Percentiles rank a stretch among this genome's conserved stretches.
phyloP scores from a whole-genome alignment of 2,113 vertebrate genomes.

The Oreochromis tanganicae region DNA sequence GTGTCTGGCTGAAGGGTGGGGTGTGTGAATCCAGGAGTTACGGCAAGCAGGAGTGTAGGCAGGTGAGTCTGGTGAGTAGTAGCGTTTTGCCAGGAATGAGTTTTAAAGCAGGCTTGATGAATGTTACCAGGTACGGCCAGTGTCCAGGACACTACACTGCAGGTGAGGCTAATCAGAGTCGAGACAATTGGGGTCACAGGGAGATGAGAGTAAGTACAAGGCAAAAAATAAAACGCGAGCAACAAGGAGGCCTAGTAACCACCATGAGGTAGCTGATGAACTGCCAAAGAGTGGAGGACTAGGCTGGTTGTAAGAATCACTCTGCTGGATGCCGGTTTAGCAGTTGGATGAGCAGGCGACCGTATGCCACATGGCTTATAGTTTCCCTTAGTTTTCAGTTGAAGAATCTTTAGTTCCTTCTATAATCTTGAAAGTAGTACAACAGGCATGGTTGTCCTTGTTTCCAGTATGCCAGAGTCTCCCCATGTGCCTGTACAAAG shows the following conservation, averaged over 20 bases:
- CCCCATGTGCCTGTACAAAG: background rate
- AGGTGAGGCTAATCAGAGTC: background rate
- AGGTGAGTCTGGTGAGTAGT: too few species aligned
- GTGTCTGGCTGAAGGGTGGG: background rate
- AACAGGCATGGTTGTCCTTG: background rate
- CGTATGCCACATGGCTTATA: background rate
- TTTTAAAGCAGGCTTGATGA: too few species aligned
- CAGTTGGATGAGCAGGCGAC: background rate
- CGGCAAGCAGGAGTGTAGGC: too few species aligned
- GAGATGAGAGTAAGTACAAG: background rate
- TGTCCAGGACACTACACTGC: too few species aligned
- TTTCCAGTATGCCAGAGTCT: background rate
- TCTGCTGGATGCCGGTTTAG: background rate
- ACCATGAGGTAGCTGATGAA: background rate
- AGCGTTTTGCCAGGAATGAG: too few species aligned
- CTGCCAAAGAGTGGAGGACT: background rate
- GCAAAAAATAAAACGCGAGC: background rate
- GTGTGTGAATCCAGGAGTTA: too few species aligned
- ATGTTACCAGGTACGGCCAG: too few species aligned
- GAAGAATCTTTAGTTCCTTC: background rate
- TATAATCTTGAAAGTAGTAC: accelerated
- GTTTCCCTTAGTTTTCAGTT: background rate
- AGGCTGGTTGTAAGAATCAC: background rate
- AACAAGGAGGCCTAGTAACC: background rate
- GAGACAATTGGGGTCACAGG: background rate